Evolutionary conservation across 2,113 vertebrate genomes (phyloP).

Genomic region (Cranoglanis bouderius): DNA sequence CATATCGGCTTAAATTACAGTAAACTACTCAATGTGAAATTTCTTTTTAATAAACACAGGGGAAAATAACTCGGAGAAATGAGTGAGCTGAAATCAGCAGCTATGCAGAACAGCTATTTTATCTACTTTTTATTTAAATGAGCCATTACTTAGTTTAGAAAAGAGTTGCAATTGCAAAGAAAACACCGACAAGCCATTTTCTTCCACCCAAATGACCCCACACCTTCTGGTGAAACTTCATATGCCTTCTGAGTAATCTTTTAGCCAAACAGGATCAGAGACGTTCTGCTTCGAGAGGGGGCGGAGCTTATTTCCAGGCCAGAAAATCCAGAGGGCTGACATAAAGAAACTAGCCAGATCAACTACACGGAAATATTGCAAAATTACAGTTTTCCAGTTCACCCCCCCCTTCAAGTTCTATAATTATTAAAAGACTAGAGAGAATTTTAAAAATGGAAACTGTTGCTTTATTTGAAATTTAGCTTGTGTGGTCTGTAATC

Average conservation of each 20-base stretch:
- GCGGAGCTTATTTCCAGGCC: constrained; percentile 5
- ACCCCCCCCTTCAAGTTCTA: not conserved
- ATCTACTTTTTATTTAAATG: not conserved
- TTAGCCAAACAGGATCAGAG: not conserved
- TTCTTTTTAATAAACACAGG: not conserved
- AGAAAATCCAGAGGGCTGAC: not conserved
- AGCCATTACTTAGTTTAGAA: not conserved
- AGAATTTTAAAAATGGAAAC: not conserved
- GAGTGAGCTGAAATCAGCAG: not conserved
- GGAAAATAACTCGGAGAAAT: not conserved
- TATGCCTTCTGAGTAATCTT: not conserved
- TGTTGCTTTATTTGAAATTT: not conserved
- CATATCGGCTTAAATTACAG: not conserved
- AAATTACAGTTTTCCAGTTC: not conserved
- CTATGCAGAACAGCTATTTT: not conserved
- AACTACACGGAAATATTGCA: not conserved
- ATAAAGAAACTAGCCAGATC: not conserved
- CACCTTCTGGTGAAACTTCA: not conserved
- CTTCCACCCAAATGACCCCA: too few relatives aligned
- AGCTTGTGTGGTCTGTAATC: not conserved
- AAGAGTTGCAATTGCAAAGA: not conserved
- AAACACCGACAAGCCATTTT: not conserved
- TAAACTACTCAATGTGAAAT: not conserved
- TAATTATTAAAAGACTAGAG: not conserved
- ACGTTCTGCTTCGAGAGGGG: not conserved